These are phyloP conservation scores for Cabera pusaria DNA, from an alignment of 2,888 invertebrate genomes.

Conservation along the genomic window DNA sequence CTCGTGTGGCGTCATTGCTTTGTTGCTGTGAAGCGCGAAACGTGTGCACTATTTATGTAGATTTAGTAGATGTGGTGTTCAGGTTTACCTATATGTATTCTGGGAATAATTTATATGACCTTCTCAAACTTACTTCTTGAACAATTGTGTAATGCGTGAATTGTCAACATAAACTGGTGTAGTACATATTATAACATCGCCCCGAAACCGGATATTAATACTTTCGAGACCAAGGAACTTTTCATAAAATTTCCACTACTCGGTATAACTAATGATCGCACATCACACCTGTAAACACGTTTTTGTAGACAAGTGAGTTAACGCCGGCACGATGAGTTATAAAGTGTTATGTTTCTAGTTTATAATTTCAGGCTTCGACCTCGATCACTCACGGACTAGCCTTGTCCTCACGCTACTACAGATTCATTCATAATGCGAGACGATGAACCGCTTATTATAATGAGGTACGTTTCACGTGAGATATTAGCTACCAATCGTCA, in stretches of 20 bases:
- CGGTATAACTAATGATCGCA: conserved; percentile 16
- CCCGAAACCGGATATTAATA: no score
- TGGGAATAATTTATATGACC: no score
- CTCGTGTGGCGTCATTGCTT: no score
- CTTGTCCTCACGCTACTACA: conserved; percentile 32
- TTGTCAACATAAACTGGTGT: no score
- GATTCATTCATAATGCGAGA: conserved; percentile 35
- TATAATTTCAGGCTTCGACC: conserved; percentile 28
- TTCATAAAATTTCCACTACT: neutral
- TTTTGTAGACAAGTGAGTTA: conserved; percentile 4
- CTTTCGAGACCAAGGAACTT: neutral
- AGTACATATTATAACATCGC: no score
- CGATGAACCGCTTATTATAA: neutral
- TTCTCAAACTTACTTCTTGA: no score
- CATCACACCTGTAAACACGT: conserved; percentile 10
- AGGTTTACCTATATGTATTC: no score
- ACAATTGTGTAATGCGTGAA: no score
- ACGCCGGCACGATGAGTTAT: conserved; percentile 24
- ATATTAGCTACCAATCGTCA: conserved; percentile 21
- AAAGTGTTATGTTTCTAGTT: conserved; percentile 26
- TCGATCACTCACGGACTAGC: conserved; percentile 32
- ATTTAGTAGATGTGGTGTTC: no score
- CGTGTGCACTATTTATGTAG: no score
- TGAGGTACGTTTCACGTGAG: conserved; percentile 22
- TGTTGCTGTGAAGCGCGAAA: no score